Evolutionary conservation across 2,797 vertebrate species (phyloP).

Genomic region (Uromys caudimaculatus): DNA sequence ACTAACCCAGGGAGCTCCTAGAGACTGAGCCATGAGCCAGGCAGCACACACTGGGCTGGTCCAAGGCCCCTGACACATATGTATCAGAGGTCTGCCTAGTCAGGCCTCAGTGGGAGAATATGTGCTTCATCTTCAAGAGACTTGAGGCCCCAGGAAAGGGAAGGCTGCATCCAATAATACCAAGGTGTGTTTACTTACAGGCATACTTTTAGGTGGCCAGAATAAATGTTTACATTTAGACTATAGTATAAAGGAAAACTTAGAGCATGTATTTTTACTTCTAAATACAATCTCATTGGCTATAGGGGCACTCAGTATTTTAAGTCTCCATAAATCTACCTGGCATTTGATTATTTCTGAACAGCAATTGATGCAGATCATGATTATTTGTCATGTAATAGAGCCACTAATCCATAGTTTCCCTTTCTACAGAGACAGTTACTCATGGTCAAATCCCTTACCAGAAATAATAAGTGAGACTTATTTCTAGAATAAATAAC

Average conservation of each 20-base stretch:
- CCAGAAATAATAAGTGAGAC: not conserved
- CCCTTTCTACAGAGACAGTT: not conserved
- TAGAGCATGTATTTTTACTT: not conserved
- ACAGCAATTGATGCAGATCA: not conserved
- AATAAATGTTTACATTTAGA: not conserved
- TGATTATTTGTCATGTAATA: too few species aligned
- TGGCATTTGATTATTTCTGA: not conserved
- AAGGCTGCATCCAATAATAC: not conserved
- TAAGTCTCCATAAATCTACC: not conserved
- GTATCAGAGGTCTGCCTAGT: not conserved
- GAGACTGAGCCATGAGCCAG: not conserved
- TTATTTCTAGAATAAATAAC: not conserved
- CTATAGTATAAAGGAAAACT: not conserved
- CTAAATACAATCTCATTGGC: not conserved
- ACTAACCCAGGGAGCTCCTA: not conserved
- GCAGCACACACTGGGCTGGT: not conserved
- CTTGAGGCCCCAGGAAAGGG: not conserved
- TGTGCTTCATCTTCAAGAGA: not conserved
- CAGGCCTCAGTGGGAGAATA: not conserved
- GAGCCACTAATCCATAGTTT: not conserved
- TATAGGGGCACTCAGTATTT: not conserved
- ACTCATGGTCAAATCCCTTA: not conserved
- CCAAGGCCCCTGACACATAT: not conserved
- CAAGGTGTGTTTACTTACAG: conserved; percentile 7
- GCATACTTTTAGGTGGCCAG: not conserved